phyloP scores from a whole-genome alignment of 2,797 vertebrate species.

The Hippocampus kuda region DNA sequence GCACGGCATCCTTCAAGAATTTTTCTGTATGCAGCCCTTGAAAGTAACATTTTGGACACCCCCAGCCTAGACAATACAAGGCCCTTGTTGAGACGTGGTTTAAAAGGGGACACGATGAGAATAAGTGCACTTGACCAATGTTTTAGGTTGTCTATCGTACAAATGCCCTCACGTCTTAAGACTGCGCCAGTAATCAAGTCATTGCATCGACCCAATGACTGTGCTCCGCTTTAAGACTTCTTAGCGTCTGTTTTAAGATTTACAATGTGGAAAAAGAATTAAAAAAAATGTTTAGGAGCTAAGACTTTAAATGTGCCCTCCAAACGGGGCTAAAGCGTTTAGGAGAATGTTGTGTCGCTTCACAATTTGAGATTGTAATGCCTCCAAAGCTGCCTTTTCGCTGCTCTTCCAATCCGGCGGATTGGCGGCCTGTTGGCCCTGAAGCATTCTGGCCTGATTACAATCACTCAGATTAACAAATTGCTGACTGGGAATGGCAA shows the following conservation, averaged over 20 bases:
- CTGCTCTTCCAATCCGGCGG: constrained; percentile 72
- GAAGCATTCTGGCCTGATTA: constrained; percentile 95
- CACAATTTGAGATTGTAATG: constrained; percentile 86
- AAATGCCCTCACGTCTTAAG: constrained; percentile 55
- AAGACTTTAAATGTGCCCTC: constrained; percentile 62
- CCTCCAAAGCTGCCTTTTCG: constrained; percentile 79
- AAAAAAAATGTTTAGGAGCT: constrained; percentile 58
- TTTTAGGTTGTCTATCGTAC: neutral
- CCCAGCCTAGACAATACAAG: neutral
- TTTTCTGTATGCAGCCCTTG: neutral
- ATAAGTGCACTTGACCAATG: constrained; percentile 8
- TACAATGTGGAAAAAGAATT: constrained; percentile 66
- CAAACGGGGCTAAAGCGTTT: constrained; percentile 63
- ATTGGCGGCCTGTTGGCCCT: constrained; percentile 83
- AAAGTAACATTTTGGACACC: neutral
- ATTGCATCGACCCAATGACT: constrained; percentile 52
- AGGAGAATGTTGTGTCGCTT: constrained; percentile 59
- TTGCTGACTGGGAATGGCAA: constrained; percentile 78
- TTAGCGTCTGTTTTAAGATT: constrained; percentile 69
- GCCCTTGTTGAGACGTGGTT: constrained; percentile 23
- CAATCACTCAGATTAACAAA: constrained; percentile 85
- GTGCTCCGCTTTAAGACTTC: constrained; percentile 70
- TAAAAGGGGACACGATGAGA: constrained; percentile 7
- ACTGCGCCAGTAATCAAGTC: constrained; percentile 59
- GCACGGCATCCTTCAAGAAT: neutral